A percentile compares a stretch with the other conserved stretches of the same genome.
These are phyloP conservation scores for Ladona fulva DNA, from an alignment of 1,140 invertebrate species.

Conservation along the genomic window DNA sequence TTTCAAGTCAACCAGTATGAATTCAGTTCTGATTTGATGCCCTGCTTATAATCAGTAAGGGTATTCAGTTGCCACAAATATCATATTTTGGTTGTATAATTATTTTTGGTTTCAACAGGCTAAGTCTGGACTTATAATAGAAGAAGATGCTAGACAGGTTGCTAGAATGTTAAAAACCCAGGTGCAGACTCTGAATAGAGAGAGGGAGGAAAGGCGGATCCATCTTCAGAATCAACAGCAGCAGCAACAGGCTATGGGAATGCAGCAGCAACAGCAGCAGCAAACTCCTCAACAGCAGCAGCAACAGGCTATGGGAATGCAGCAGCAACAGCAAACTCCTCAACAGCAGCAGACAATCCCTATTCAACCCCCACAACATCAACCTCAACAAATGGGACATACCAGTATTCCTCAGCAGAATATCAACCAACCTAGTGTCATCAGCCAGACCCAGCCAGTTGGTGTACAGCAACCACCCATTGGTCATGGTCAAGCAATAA, in stretches of 20 bases:
- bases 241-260: conserved; percentile 26
- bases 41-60: no score
- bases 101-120: conserved; percentile 50
- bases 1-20: no score
- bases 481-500: not conserved
- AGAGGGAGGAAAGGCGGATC: conserved; percentile 47
- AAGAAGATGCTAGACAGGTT: conserved; percentile 83
- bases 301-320: conserved; percentile 27
- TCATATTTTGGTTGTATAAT: no score
- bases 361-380: conserved; percentile 31
- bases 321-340: conserved; percentile 35
- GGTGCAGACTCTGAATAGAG: conserved; percentile 52
- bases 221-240: conserved; percentile 34
- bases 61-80: no score
- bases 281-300: conserved; percentile 39
- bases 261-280: conserved; percentile 40
- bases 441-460: not conserved
- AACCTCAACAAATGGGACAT: not conserved
- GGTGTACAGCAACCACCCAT: conserved; percentile 12
- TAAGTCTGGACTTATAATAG: conserved; percentile 78
- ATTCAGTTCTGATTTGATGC: no score
- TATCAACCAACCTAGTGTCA: not conserved
- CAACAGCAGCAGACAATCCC: conserved; percentile 27
- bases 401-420: not conserved
- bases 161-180: conserved; percentile 80